A percentile compares a stretch with the other conserved stretches of the same genome.
phyloP scores from a whole-genome alignment of 2,113 vertebrate species.

The Syngnathus typhle region DNA sequence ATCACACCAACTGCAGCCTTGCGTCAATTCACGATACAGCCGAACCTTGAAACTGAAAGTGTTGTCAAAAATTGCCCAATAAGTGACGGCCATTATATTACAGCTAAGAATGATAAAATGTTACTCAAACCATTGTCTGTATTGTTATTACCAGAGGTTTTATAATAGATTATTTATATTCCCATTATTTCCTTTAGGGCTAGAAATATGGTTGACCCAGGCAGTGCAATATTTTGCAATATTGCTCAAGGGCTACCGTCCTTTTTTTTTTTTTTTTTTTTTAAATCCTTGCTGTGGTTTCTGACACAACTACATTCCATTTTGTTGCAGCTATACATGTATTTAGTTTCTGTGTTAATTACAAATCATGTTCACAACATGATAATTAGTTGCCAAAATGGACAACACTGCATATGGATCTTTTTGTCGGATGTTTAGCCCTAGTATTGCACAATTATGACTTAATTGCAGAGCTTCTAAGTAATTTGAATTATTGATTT shows the following conservation, averaged over 20 bases:
- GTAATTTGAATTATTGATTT: not conserved
- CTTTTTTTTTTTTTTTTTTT: not conserved
- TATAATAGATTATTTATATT: not conserved
- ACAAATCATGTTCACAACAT: not conserved
- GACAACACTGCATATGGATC: not conserved
- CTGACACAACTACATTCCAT: not conserved
- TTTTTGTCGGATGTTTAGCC: not conserved
- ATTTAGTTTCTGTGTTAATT: not conserved
- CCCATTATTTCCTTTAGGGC: not conserved
- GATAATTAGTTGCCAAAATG: too few species aligned
- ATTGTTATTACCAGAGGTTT: not conserved
- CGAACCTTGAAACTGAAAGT: not conserved
- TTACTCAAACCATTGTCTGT: too few species aligned
- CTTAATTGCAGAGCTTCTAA: not conserved
- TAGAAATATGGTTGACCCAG: not conserved
- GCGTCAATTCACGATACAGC: not conserved
- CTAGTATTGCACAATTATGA: not conserved
- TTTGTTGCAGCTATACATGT: not conserved
- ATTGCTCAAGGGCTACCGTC: not conserved
- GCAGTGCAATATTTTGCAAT: not conserved
- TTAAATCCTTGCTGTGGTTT: not conserved
- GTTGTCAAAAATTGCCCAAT: not conserved
- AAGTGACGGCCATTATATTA: too few species aligned
- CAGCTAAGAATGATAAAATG: too few species aligned
- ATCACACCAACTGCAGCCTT: conserved; percentile 21